Conservation (phyloP, 2,113 vertebrate species). For the Hemicordylus capensis region DNA sequence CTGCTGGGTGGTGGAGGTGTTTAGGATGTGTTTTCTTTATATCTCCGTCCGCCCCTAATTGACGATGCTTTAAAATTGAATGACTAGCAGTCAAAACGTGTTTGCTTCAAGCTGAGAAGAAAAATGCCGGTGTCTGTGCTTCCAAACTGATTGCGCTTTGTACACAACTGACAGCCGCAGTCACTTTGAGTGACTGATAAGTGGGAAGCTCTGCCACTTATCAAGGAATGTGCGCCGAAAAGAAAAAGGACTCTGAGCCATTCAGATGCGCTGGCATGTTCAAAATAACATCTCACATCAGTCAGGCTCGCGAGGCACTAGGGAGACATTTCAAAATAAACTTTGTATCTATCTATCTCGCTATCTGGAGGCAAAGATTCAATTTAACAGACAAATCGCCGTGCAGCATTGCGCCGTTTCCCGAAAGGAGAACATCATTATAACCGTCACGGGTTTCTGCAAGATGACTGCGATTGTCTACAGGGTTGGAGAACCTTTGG, state of each 20-base stretch:
- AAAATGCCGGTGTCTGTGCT: slow-evolving; percentile 84
- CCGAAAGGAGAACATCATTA: slow-evolving; percentile 36
- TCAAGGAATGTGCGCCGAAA: slow-evolving; percentile 79
- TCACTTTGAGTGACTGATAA: slow-evolving; percentile 87
- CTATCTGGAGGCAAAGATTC: slow-evolving; percentile 61
- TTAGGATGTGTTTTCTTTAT: slow-evolving; percentile 85
- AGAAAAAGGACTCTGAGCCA: slow-evolving; percentile 63
- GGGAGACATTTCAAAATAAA: slow-evolving; percentile 75
- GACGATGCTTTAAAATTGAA: slow-evolving; percentile 87
- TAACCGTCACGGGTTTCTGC: slow-evolving; percentile 43
- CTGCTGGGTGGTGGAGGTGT: slow-evolving; percentile 78
- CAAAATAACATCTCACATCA: slow-evolving; percentile 84
- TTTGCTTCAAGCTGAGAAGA: slow-evolving; percentile 86
- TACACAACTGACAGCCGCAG: slow-evolving; percentile 85
- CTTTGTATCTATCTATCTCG: slow-evolving; percentile 53
- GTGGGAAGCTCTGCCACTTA: slow-evolving; percentile 82
- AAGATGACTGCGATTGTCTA: slow-evolving; percentile 46
- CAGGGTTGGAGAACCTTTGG: slow-evolving; percentile 29
- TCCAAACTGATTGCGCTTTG: slow-evolving; percentile 82
- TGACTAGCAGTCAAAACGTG: slow-evolving; percentile 87
- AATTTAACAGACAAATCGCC: slow-evolving; percentile 61
- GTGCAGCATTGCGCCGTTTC: slow-evolving; percentile 36
- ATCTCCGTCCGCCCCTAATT: slow-evolving; percentile 84
- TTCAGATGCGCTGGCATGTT: slow-evolving; percentile 81
- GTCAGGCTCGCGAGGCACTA: slow-evolving; percentile 75